These are phyloP conservation scores for Sebastiscus albofasciatus DNA, from an alignment of 2,797 vertebrate genomes.

Conservation along the genomic window DNA sequence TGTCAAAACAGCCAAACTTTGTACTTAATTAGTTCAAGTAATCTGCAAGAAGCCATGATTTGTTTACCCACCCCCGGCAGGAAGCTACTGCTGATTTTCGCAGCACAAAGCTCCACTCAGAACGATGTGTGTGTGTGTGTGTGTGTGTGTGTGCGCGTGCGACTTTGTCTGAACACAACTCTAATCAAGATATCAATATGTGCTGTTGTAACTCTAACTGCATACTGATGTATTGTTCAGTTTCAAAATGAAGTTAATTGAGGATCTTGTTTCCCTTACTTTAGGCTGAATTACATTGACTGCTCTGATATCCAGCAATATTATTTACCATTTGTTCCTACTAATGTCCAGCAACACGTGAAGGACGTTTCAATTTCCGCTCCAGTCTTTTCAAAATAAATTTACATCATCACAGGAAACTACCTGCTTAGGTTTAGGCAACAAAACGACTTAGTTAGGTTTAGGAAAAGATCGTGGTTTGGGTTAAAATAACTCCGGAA, in stretches of 20 bases:
- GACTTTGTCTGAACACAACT: conserved; percentile 11
- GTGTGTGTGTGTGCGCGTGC: not conserved
- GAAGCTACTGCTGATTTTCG: conserved; percentile 26
- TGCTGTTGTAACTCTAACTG: conserved; percentile 12
- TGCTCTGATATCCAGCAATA: not conserved
- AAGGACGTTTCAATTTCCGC: too few relatives aligned
- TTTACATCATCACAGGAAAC: too few relatives aligned
- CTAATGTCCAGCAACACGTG: too few relatives aligned
- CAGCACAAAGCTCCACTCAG: not conserved
- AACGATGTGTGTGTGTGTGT: not conserved
- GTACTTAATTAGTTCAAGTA: conserved; percentile 30
- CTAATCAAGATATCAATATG: conserved; percentile 39
- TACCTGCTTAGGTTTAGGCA: too few relatives aligned
- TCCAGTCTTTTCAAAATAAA: too few relatives aligned
- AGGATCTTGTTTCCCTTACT: conserved; percentile 19
- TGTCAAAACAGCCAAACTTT: conserved; percentile 7
- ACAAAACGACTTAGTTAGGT: too few relatives aligned
- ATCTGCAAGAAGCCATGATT: conserved; percentile 3
- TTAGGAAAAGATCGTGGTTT: too few relatives aligned
- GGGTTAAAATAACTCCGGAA: too few relatives aligned
- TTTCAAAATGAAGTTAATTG: conserved; percentile 12
- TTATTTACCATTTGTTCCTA: too few relatives aligned
- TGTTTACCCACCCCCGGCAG: not conserved
- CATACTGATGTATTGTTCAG: conserved; percentile 16
- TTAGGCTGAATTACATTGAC: not conserved